Evolutionary conservation across 2,113 vertebrate species (phyloP).

Genomic region (Anarhynchus alexandrinus): DNA sequence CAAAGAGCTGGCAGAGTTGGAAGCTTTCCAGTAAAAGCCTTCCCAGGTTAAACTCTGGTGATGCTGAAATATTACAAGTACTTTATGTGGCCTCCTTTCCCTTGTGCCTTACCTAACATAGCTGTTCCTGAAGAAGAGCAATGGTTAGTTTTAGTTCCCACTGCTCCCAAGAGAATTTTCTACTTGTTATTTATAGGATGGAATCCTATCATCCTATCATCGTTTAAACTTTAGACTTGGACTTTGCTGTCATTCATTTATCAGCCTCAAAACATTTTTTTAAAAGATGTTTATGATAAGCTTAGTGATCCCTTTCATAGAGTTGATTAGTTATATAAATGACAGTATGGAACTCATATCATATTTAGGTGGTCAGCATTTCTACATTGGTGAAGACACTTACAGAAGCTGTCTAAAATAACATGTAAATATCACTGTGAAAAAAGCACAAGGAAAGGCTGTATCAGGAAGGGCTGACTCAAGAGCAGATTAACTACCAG

Average conservation of each 20-base stretch:
- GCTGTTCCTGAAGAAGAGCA: background rate
- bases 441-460: background rate
- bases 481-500: background rate
- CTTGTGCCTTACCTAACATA: background rate
- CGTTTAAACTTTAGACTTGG: background rate
- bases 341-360: background rate
- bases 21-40: background rate
- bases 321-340: background rate
- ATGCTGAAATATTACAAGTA: background rate
- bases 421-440: background rate
- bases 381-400: background rate
- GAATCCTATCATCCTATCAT: no score
- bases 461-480: background rate
- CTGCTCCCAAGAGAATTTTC: background rate
- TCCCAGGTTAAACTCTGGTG: constrained; percentile 1
- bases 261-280: background rate
- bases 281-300: background rate
- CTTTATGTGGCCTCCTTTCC: background rate
- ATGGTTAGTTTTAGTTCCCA: background rate
- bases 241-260: background rate
- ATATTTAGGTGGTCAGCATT: background rate
- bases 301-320: background rate
- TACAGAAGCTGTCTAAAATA: background rate
- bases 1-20: constrained; percentile 2
- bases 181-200: background rate